Evolutionary conservation across 2,797 vertebrate species (phyloP), one percentile per base, ranked within the genome.

Genomic region (Myripristis jacobus): DNA sequence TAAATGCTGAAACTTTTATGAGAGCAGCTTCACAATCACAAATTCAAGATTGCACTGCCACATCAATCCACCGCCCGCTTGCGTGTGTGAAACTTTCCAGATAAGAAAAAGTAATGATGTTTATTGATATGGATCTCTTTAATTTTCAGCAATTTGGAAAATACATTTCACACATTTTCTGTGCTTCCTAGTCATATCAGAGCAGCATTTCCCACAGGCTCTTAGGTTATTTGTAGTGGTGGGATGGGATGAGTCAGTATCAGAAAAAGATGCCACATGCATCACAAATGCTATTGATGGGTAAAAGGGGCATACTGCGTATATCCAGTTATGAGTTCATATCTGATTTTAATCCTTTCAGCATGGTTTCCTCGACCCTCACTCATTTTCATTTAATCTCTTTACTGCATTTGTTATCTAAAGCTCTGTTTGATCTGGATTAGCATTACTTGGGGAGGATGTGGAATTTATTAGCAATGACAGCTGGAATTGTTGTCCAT

Each of bases 121-220:
- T 79, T 77, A 77, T 66, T 65, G 69, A 79, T 75, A 73, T 48
- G 44, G 70, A 75, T 83, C 34, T 27, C 46, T 80, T 74, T 75
- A 29, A 66, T 77, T 75, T 79, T 68, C 55, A 66, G 44, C 66
- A 2, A 22, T 65, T 77, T 47, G 15, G 24, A 15, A 48, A 51
- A 66, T 12, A 2, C 54, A 9, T 69, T 59, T 6, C 3, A 31
- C 2, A 16, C 19, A 38, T 68, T 69, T 53, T 62, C 43, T 25
- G 31, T 21, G 5, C 8, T 13, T 38, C 12, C 22, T 31, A 31
- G 24, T 4, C 0, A 1, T 43, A 15, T 52, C 27, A 2, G 11
- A 38, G 31, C 38, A 25, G 15, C 22, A 16, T 56, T 70, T 75
- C 62, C 56, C 24, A 13, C 50, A 18, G 51, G 64, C 50, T n/a